These are phyloP conservation scores for Piscicola geometra DNA, from an alignment of 2,888 invertebrate species.

Conservation along the genomic window DNA sequence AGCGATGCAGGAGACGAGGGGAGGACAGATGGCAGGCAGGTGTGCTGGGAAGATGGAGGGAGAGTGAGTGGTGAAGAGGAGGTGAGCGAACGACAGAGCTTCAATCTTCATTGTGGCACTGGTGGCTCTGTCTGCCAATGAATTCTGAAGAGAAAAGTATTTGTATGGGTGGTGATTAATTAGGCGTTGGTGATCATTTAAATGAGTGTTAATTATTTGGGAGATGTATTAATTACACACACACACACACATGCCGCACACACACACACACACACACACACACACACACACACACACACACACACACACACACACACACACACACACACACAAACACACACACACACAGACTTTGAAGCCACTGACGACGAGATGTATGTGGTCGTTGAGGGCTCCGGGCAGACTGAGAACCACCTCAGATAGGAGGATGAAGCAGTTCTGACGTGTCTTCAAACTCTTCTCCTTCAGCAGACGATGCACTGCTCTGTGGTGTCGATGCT, in stretches of 20 bases:
- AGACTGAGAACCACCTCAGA: constrained; percentile 83
- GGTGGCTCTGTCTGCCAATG: constrained; percentile 75
- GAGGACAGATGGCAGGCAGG: constrained; percentile 56
- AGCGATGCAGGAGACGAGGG: constrained; percentile 80
- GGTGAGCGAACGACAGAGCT: constrained; percentile 83
- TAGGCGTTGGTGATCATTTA: too few relatives aligned
- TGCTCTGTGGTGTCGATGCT: constrained; percentile 66
- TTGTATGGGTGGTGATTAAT: too few relatives aligned
- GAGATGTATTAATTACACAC: too few relatives aligned
- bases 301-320: constrained; percentile 58
- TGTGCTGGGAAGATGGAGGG: constrained; percentile 58
- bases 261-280: neutral
- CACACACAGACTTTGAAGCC: constrained; percentile 87
- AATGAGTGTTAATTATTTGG: too few relatives aligned
- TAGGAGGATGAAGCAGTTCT: constrained; percentile 82
- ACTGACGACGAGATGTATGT: constrained; percentile 77
- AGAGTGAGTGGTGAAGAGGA: constrained; percentile 73
- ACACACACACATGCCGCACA: neutral
- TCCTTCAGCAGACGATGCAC: constrained; percentile 75
- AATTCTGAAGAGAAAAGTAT: constrained; percentile 17
- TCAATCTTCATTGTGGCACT: constrained; percentile 93
- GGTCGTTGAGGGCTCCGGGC: constrained; percentile 79
- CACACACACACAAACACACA: constrained; percentile 64
- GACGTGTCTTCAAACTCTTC: constrained; percentile 62
- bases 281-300: neutral